Percentiles rank a stretch among this genome's conserved stretches.
These are phyloP conservation scores for Tonatia bakeri DNA, from an alignment of 2,113 vertebrate species.

Conservation along the genomic window DNA sequence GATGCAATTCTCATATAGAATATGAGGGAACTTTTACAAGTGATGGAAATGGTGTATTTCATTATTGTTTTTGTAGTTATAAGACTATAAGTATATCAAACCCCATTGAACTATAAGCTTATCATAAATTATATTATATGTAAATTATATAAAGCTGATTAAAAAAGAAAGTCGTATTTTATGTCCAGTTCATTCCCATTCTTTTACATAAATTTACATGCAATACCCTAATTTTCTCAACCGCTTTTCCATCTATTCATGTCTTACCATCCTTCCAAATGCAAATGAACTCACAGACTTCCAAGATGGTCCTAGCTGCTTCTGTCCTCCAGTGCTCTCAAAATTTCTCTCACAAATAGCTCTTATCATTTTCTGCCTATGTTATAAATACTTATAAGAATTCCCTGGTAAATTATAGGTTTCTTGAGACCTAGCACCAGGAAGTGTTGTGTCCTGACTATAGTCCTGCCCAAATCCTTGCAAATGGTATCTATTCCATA, in stretches of 20 bases:
- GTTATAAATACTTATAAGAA: neutral
- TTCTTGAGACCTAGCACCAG: neutral
- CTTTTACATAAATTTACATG: neutral
- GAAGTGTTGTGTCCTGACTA: neutral
- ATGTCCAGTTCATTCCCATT: neutral
- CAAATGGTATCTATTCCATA: neutral
- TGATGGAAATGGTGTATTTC: neutral
- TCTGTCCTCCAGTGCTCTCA: neutral
- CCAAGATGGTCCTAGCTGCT: neutral
- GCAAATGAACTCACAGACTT: neutral
- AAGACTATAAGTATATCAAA: neutral
- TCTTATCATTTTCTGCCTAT: neutral
- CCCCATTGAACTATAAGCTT: neutral
- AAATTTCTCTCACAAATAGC: neutral
- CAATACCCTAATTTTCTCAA: neutral
- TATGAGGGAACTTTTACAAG: neutral
- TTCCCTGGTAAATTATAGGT: neutral
- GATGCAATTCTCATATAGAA: neutral
- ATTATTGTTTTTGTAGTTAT: neutral
- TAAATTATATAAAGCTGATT: neutral
- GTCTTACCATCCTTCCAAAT: neutral
- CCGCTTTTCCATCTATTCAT: neutral
- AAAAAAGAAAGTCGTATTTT: neutral
- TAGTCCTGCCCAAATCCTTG: neutral
- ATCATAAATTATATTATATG: neutral